A percentile compares a stretch with the other conserved stretches of the same genome.
phyloP scores from a whole-genome alignment of 2,797 vertebrate genomes.

The Periophthalmus magnuspinnatus region DNA sequence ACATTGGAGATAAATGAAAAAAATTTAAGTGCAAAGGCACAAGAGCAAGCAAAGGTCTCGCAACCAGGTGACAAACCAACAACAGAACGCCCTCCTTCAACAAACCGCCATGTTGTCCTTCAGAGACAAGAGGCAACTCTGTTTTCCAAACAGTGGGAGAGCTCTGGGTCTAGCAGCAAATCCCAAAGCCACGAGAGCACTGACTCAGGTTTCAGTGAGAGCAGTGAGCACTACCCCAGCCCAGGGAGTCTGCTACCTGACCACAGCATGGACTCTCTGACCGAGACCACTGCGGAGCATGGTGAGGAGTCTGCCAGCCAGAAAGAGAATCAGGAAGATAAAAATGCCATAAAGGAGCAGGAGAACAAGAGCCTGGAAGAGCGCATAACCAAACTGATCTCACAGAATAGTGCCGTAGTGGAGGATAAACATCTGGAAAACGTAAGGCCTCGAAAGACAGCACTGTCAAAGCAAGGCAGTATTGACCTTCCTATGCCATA shows the following conservation, averaged over 20 bases:
- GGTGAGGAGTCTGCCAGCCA: conserved; percentile 38
- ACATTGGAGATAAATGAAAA: conserved; percentile 37
- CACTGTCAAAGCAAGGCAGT: conserved; percentile 94
- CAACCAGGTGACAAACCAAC: conserved; percentile 27
- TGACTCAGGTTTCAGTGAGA: conserved; percentile 94
- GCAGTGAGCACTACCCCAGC: conserved; percentile 83
- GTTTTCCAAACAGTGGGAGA: conserved; percentile 83
- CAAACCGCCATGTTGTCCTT: conserved; percentile 72
- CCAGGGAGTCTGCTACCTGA: conserved; percentile 75
- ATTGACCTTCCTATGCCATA: conserved; percentile 96
- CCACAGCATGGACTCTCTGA: conserved; percentile 78
- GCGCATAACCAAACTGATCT: conserved; percentile 91
- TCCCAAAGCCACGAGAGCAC: conserved; percentile 87
- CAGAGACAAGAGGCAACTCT: conserved; percentile 85
- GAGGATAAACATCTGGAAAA: conserved; percentile 90
- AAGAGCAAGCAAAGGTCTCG: conserved; percentile 30
- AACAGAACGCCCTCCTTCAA: conserved; percentile 20
- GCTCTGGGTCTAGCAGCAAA: conserved; percentile 65
- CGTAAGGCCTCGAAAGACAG: conserved; percentile 90
- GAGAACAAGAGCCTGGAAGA: conserved; percentile 88
- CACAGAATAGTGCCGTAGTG: conserved; percentile 90
- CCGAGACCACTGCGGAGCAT: conserved; percentile 61
- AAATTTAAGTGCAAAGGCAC: conserved; percentile 14
- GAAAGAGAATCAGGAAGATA: conserved; percentile 29
- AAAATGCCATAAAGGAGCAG: conserved; percentile 60